Percentiles rank a stretch among this genome's conserved stretches.
phyloP scores from a whole-genome alignment of 2,888 invertebrate genomes.

The Ametastegia equiseti region DNA sequence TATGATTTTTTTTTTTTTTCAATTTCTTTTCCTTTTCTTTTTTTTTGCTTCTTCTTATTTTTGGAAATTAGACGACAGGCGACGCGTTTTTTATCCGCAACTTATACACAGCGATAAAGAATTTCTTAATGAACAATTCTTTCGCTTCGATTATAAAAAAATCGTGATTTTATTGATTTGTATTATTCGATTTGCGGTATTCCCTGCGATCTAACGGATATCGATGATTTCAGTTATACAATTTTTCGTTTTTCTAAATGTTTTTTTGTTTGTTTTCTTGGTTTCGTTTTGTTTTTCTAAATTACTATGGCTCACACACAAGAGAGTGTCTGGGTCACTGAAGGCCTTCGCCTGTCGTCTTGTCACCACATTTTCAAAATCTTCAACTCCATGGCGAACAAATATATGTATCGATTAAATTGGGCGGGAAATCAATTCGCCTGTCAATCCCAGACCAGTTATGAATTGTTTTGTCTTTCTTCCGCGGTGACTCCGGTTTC shows the following conservation, averaged over 20 bases:
- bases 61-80: too few species aligned
- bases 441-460: neutral
- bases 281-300: too few species aligned
- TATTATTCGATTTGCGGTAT: too few species aligned
- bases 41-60: neutral
- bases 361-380: conserved; percentile 75
- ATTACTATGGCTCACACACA: conserved; percentile 72
- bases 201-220: too few species aligned
- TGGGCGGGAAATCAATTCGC: neutral
- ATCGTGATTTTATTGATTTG: too few species aligned
- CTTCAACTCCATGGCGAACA: conserved; percentile 69
- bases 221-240: neutral
- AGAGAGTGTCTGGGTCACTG: conserved; percentile 71
- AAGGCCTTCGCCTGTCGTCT: conserved; percentile 65
- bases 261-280: neutral
- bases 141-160: too few species aligned
- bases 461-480: neutral
- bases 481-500: neutral
- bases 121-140: too few species aligned
- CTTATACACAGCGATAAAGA: too few species aligned
- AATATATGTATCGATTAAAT: neutral
- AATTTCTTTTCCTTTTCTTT: neutral
- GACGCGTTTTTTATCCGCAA: too few species aligned
- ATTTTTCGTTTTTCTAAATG: neutral
- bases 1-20: neutral